Evolutionary conservation across 1,140 invertebrate species (phyloP).

Genomic region (Frieseomelitta varia): DNA sequence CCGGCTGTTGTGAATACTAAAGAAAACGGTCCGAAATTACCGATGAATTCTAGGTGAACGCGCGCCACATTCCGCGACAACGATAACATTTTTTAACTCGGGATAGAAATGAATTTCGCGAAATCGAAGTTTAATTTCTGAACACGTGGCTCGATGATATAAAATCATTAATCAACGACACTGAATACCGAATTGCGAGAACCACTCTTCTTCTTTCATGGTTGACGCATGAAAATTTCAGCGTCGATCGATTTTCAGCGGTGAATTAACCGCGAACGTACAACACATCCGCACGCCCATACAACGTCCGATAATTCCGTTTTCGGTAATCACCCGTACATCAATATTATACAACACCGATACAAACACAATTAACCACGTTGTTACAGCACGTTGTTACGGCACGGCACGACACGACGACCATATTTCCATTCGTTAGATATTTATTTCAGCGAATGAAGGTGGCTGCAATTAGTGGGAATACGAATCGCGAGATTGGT

Average conservation of each 20-base stretch:
- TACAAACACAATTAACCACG: constrained; percentile 33
- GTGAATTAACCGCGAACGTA: constrained; percentile 16
- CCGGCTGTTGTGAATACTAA: constrained; percentile 8
- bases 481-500: neutral
- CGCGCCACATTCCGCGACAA: no score
- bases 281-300: neutral
- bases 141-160: neutral
- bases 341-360: constrained; percentile 38
- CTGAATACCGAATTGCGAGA: neutral
- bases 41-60: neutral
- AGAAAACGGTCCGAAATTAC: neutral
- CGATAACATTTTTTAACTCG: constrained; percentile 12
- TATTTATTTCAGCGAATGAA: constrained; percentile 26
- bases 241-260: constrained; percentile 16
- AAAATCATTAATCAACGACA: constrained; percentile 20
- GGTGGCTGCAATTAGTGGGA: neutral
- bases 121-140: constrained; percentile 3
- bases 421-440: constrained; percentile 12
- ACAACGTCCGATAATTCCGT: constrained; percentile 1
- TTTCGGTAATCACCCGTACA: constrained; percentile 36
- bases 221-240: neutral
- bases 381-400: neutral
- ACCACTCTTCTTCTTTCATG: neutral
- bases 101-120: constrained; percentile 13
- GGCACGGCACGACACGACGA: no score